Evolutionary conservation across 2,113 vertebrate genomes (phyloP), one percentile per base, ranked within the genome.

Genomic region (Laticauda colubrina): DNA sequence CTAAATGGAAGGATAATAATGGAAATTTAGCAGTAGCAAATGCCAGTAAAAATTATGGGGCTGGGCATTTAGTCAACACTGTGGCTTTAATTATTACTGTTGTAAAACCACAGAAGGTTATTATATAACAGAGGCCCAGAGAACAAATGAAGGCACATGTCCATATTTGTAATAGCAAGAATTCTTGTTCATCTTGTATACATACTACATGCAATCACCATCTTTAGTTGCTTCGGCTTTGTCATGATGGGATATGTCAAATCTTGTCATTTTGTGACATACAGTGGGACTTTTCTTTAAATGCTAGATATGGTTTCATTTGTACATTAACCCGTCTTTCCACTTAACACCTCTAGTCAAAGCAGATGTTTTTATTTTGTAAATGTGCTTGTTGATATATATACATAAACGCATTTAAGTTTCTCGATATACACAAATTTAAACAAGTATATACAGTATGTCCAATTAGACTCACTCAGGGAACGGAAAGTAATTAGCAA

Each of bases 251-350:
- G 10, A 59, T 4, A 45, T 85, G 95, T 92, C 59, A 89, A 85
- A 81, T 55, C 4, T 94, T 3, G 1, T 3, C 54, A 64, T 20
- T 39, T 53, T 90, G 94, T 11, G 69, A 88, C 87, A 94, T 94
- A 94, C 91, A 81, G 93, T 75, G 9, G 86, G 93, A 88, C 89
- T 94, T n/a, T 56, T 92, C 86, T 87, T 92, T 95, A 92, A 97
- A 95, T 94, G 64, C 48, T 93, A n/a, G 57, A 20, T 5, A 8
- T 93, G 53, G 23, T 75, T 94, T 61, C 90, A 93, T 75, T 51
- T 53, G 39, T 26, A 61, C 11, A 93, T 89, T 92, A 93, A 94
- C 55, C 94, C 95, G 93, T 10, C 4, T 91, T 61, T 61, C 26
- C 57, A 61, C 23, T 26, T 69, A 2, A 5, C 3, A 57, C 0